Percentiles rank a stretch among this genome's conserved stretches.
Conservation (phyloP, 2,797 vertebrate species). For the Protonibea diacanthus region DNA sequence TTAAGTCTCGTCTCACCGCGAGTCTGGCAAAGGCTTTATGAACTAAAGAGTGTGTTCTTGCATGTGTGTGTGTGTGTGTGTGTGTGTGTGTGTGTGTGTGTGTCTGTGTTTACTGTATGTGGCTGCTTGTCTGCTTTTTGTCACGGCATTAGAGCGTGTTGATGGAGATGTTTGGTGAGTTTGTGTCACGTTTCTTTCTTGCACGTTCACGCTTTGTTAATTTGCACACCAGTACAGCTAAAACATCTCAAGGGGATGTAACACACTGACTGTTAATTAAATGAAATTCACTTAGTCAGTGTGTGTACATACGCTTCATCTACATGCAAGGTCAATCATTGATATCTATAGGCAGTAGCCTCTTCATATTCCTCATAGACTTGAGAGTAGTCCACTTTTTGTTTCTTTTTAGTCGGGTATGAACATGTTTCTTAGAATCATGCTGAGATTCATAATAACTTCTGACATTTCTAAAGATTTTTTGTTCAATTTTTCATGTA, state of each 20-base stretch:
- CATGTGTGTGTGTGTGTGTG: background rate
- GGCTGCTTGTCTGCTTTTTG: conserved; percentile 31
- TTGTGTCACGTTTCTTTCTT: conserved; percentile 40
- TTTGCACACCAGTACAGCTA: conserved; percentile 32
- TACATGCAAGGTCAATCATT: conserved; percentile 31
- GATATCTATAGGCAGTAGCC: background rate
- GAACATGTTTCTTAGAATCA: background rate
- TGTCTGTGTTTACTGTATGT: background rate
- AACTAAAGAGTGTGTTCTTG: conserved; percentile 29
- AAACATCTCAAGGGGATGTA: conserved; percentile 30
- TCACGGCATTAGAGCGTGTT: conserved; percentile 13
- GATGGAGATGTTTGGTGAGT: conserved; percentile 40
- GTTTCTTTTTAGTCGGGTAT: background rate
- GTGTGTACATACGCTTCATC: conserved; percentile 25
- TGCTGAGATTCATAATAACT: background rate
- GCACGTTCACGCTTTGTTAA: conserved; percentile 42
- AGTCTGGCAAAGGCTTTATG: conserved; percentile 41
- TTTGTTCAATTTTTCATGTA: background rate
- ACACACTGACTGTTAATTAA: conserved; percentile 48
- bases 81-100: background rate
- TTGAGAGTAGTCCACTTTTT: background rate
- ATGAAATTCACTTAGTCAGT: conserved; percentile 21
- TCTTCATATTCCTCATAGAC: background rate
- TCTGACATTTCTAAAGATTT: background rate
- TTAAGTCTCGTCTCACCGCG: conserved; percentile 40